Evolutionary conservation across 2,113 vertebrate species (phyloP).

Genomic region (Ardeotis arabs): DNA sequence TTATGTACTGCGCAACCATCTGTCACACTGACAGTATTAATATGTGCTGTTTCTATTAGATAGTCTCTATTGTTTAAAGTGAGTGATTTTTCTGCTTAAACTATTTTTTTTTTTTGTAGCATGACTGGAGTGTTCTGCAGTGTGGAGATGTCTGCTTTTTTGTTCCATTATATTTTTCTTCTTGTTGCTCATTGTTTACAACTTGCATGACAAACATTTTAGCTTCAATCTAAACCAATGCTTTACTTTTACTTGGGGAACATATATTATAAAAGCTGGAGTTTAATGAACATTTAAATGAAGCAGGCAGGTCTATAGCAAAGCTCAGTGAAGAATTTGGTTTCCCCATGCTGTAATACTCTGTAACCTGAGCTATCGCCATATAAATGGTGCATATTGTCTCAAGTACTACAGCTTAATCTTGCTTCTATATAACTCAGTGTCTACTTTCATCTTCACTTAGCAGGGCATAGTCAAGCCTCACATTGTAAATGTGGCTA

Average conservation of each 20-base stretch:
- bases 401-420: neutral
- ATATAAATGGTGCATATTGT: neutral
- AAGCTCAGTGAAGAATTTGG: conserved; percentile 12
- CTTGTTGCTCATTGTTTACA: conserved; percentile 48
- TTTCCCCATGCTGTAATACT: neutral
- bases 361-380: neutral
- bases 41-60: conserved; percentile 56
- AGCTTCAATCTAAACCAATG: conserved; percentile 17
- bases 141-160: neutral
- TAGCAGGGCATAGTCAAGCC: neutral
- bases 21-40: conserved; percentile 69
- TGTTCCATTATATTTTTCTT: conserved; percentile 40
- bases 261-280: neutral
- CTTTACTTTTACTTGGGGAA: conserved; percentile 59
- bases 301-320: conserved; percentile 32
- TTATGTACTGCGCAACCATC: conserved; percentile 56
- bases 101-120: neutral
- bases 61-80: conserved; percentile 57
- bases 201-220: conserved; percentile 47
- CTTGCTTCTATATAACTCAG: neutral
- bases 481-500: neutral
- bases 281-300: conserved; percentile 27
- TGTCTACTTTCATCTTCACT: neutral
- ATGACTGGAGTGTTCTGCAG: conserved; percentile 12
- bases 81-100: conserved; percentile 44